Percentiles rank a stretch among this genome's conserved stretches.
Evolutionary conservation across 2,113 vertebrate genomes (phyloP).

Genomic region (Pseudorectes ferrugineus): DNA sequence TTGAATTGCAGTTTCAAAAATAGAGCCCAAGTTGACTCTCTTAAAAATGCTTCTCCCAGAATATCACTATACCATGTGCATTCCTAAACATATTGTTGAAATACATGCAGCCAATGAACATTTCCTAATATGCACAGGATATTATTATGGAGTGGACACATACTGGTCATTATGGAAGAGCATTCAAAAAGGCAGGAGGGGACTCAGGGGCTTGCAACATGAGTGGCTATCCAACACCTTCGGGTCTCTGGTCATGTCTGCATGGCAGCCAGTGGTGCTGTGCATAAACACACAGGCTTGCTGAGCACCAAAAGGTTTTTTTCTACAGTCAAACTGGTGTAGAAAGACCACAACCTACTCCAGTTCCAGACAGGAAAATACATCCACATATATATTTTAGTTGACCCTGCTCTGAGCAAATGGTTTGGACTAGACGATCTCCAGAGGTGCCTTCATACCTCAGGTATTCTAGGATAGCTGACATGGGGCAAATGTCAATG

Average conservation of each 20-base stretch:
- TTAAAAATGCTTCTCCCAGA: neutral
- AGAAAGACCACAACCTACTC: neutral
- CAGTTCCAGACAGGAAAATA: neutral
- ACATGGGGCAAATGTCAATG: neutral
- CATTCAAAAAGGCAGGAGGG: neutral
- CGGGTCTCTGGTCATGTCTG: neutral
- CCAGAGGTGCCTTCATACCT: neutral
- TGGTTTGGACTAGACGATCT: neutral
- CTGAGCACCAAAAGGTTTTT: neutral
- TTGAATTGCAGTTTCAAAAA: constrained; percentile 22
- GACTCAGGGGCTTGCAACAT: neutral
- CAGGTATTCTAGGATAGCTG: neutral
- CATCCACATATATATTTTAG: neutral
- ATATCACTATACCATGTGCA: neutral
- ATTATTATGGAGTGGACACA: neutral
- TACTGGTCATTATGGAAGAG: neutral
- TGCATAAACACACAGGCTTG: neutral
- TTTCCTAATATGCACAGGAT: neutral
- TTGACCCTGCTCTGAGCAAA: neutral
- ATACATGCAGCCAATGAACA: neutral
- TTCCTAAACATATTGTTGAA: neutral
- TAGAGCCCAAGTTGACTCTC: neutral
- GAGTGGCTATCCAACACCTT: neutral
- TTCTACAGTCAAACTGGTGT: neutral
- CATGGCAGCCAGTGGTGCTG: neutral